Percentiles rank a stretch among this genome's conserved stretches.
Evolutionary conservation across 2,888 invertebrate species (phyloP).

Genomic region (Entomobrya multifasciata): DNA sequence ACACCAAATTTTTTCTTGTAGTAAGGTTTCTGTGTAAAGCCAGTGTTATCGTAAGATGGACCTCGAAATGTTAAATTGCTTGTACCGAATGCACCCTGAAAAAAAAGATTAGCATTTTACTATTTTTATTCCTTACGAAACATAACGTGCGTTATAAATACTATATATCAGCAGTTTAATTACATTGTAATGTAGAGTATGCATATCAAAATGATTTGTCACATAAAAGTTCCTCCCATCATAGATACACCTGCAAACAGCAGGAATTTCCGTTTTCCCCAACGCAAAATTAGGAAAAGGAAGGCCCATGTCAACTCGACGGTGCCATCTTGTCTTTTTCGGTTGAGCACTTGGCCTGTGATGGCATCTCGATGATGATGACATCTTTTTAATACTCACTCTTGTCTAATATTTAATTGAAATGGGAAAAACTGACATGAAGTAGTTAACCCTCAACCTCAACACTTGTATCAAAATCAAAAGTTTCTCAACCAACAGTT

Average conservation of each 20-base stretch:
- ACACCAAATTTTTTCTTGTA: conserved; percentile 39
- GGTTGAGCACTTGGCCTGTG: conserved; percentile 38
- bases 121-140: neutral
- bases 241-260: conserved; percentile 75
- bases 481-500: no score
- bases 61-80: conserved; percentile 72
- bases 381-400: conserved; percentile 9
- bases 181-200: conserved; percentile 77
- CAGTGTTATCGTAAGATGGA: conserved; percentile 53
- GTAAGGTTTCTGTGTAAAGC: conserved; percentile 51
- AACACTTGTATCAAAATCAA: no score
- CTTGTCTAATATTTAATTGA: neutral
- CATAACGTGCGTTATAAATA: no score
- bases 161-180: conserved; percentile 15
- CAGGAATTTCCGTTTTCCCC: conserved; percentile 72
- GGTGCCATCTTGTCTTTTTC: conserved; percentile 31
- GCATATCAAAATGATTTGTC: conserved; percentile 74
- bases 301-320: conserved; percentile 34
- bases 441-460: no score
- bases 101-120: conserved; percentile 33
- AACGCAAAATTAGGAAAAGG: conserved; percentile 78
- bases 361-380: no score
- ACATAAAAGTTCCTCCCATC: conserved; percentile 77
- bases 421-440: no score
- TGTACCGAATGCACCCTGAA: conserved; percentile 74